A percentile compares a stretch with the other conserved stretches of the same genome.
Evolutionary conservation across 2,888 invertebrate species (phyloP).

Genomic region (Litoditis marina): DNA sequence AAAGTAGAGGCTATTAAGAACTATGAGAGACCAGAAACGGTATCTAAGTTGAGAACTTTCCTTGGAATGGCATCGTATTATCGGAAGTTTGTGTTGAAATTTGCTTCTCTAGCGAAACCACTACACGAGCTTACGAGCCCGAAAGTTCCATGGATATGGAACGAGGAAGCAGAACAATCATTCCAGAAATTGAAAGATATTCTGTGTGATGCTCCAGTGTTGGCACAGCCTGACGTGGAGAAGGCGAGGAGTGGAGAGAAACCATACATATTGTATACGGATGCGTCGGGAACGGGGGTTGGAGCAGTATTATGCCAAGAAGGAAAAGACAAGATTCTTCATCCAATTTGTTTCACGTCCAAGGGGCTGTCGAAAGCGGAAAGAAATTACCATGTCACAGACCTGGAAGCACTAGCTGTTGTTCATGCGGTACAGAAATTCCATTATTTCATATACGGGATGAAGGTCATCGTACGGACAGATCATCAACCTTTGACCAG

Average conservation of each 20-base stretch:
- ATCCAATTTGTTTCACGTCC: conserved; percentile 15
- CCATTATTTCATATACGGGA: conserved; percentile 18
- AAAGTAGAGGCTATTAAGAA: conserved; percentile 18
- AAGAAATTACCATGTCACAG: conserved; percentile 21
- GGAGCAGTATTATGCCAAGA: conserved; percentile 35
- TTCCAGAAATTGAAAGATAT: conserved; percentile 28
- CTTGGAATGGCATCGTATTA: conserved; percentile 39
- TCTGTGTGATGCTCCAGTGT: conserved; percentile 21
- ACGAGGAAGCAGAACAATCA: conserved; percentile 13
- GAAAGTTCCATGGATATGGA: conserved; percentile 24
- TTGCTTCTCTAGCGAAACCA: conserved; percentile 26
- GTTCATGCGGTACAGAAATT: conserved; percentile 19
- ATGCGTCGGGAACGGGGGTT: conserved; percentile 30
- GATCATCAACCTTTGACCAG: conserved; percentile 25
- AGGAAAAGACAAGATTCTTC: conserved; percentile 13
- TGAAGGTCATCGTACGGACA: conserved; percentile 17
- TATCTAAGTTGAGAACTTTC: conserved; percentile 24
- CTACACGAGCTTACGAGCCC: conserved; percentile 23
- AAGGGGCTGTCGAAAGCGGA: conserved; percentile 26
- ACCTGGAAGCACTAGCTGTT: conserved; percentile 34
- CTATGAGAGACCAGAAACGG: conserved; percentile 17
- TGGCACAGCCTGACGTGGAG: conserved; percentile 34
- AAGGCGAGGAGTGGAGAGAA: conserved; percentile 19
- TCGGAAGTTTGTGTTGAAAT: conserved; percentile 36
- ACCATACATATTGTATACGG: conserved; percentile 34